Conservation (phyloP, 1,140 invertebrate species). For the Drosophila micromelanica region DNA sequence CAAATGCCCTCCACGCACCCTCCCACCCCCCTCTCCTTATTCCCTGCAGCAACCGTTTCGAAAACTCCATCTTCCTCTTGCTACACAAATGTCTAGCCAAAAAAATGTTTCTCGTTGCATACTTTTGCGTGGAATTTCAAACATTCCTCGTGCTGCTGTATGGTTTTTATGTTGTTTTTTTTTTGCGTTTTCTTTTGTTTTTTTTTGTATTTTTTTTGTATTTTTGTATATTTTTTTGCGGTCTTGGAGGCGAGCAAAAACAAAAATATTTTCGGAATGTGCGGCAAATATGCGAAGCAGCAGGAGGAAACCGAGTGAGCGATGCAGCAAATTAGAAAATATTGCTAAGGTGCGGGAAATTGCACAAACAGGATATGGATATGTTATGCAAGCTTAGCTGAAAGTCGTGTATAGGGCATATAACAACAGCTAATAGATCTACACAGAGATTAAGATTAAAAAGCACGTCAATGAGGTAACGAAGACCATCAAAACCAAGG, state of each 20-base stretch:
- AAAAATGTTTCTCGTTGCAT: slow-evolving; percentile 57
- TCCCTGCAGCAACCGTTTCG: background rate
- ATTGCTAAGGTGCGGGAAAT: slow-evolving; percentile 41
- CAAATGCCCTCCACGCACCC: slow-evolving; percentile 33
- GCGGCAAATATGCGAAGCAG: slow-evolving; percentile 38
- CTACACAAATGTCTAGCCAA: slow-evolving; percentile 64
- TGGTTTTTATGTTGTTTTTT: slow-evolving; percentile 21
- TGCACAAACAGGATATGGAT: slow-evolving; percentile 26
- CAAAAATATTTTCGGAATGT: slow-evolving; percentile 63
- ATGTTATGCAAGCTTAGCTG: slow-evolving; percentile 22
- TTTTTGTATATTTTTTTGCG: slow-evolving; percentile 12
- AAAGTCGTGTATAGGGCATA: too few relatives aligned
- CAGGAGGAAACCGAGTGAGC: slow-evolving; percentile 8
- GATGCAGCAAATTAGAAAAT: slow-evolving; percentile 54
- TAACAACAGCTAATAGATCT: background rate
- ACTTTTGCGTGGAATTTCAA: slow-evolving; percentile 67
- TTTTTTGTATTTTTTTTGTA: slow-evolving; percentile 16
- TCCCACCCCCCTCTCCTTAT: background rate
- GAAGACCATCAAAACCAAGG: too few relatives aligned
- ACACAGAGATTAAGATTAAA: background rate
- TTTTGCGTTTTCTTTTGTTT: slow-evolving; percentile 6
- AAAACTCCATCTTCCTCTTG: slow-evolving; percentile 26
- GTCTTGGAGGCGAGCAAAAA: slow-evolving; percentile 37
- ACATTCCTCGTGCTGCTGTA: slow-evolving; percentile 54
- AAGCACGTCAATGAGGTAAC: too few relatives aligned